Evolutionary conservation across 92 coral and sea anemone genomes (phyloP).

Genomic region (Diadumene lineata): DNA sequence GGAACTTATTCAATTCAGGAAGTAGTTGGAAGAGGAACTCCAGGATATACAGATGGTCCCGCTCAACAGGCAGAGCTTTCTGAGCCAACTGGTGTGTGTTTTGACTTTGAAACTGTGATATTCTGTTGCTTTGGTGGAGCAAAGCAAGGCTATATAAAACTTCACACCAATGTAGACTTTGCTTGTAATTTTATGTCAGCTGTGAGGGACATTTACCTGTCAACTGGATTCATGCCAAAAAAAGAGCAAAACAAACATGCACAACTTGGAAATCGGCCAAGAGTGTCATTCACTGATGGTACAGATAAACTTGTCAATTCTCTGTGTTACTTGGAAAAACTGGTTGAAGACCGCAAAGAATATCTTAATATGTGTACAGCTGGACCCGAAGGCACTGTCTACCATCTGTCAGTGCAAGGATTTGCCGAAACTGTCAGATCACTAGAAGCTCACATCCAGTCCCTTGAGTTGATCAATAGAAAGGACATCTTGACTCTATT

Average conservation of each 20-base stretch:
- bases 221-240: constrained; percentile 55
- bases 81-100: constrained; percentile 63
- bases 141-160: constrained; percentile 51
- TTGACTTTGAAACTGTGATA: constrained; percentile 40
- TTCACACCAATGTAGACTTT: constrained; percentile 37
- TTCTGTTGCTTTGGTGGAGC: constrained; percentile 65
- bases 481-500: constrained; percentile 5
- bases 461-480: constrained; percentile 29
- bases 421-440: constrained; percentile 42
- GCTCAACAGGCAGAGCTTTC: constrained; percentile 39
- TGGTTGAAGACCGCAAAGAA: constrained; percentile 34
- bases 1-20: not conserved
- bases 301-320: constrained; percentile 28
- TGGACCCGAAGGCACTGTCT: constrained; percentile 53
- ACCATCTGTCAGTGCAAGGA: constrained; percentile 38
- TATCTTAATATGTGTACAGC: constrained; percentile 10
- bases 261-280: not conserved
- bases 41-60: constrained; percentile 55
- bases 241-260: constrained; percentile 46
- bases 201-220: constrained; percentile 52
- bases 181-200: constrained; percentile 53
- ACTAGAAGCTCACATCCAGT: constrained; percentile 31
- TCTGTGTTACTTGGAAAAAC: constrained; percentile 29
- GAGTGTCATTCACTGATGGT: constrained; percentile 36
- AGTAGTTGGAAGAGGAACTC: constrained; percentile 40